Evolutionary conservation across 2,113 vertebrate species (phyloP), one percentile per base, ranked within the genome.

Genomic region (Leuciscus idus): DNA sequence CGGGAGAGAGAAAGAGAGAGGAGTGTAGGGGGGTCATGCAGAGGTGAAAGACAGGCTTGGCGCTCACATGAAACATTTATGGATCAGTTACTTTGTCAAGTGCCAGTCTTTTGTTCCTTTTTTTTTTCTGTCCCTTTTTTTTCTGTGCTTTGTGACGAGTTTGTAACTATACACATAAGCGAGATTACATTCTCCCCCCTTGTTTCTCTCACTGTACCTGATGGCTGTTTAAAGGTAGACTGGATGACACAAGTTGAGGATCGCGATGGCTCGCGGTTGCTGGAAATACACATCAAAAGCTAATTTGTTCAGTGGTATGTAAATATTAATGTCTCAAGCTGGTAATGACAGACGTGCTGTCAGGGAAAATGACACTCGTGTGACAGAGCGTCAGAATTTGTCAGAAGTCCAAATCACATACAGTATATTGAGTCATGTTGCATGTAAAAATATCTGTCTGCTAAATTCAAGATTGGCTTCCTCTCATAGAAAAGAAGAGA

Each of bases 21-120:
- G 91, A 90, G 91, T 87, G 91, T 87, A 90, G 43, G 46, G 89
- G 93, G 93, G 93, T 95, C 89, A 91, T 33, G 30, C 87, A 87
- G 91, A 91, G 92, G 91, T 91, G 89, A 94, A 90, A 86, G 86
- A 82, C 64, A 66, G 74, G 86, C 88, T 91, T 84, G 89, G 84
- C 90, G 86, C 91, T 86, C 92, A 91, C 91, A 91, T 90, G 72
- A 89, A 89, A 90, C 87, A 88, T 92, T 91, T 81, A 84, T 85
- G 70, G 61, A 81, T 83, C 84, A 81, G 72, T 90, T 84, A 87
- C 84, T 81, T 84, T 92, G 76, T 85, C 84, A 90, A 88, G 86
- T 89, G 88, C 75, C 89, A 89, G 26, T 81, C 89, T 82, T 90
- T 89, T 91, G 86, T 86, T 83, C 86, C 86, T 64, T 85, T 87